These are phyloP conservation scores for Diplodus puntazzo DNA, from an alignment of 2,797 vertebrate genomes.

Conservation along the genomic window DNA sequence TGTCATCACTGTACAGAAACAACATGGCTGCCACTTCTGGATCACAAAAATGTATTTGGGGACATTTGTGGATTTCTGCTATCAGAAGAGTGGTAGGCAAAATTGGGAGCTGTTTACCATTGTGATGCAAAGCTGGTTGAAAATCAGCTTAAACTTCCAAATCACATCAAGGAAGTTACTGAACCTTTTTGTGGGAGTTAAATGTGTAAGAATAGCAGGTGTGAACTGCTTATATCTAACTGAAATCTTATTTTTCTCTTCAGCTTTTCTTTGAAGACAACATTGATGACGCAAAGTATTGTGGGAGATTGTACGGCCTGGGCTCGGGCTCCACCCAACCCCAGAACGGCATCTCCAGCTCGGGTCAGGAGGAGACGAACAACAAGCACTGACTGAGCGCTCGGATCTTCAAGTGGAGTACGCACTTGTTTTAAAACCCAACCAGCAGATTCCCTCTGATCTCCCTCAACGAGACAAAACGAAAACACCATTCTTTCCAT, in stretches of 20 bases:
- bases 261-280: conserved; percentile 99
- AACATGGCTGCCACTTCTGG: too few relatives aligned
- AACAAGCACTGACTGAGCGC: conserved; percentile 89
- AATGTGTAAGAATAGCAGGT: neutral
- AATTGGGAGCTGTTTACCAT: too few relatives aligned
- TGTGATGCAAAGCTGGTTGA: too few relatives aligned
- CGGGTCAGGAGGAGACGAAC: conserved; percentile 87
- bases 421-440: conserved; percentile 84
- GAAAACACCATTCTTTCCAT: conserved; percentile 4
- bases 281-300: conserved; percentile 99
- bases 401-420: conserved; percentile 59
- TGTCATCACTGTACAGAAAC: too few relatives aligned
- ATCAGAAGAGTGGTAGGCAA: too few relatives aligned
- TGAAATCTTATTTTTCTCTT: conserved; percentile 4
- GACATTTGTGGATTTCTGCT: too few relatives aligned
- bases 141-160: neutral
- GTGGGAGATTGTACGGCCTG: conserved; percentile 95
- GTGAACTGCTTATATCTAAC: neutral
- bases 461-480: conserved; percentile 36
- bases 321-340: conserved; percentile 95
- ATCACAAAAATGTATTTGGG: too few relatives aligned
- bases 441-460: conserved; percentile 62
- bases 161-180: too few relatives aligned
- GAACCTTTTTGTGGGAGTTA: neutral
- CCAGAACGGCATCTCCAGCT: conserved; percentile 90